These are phyloP conservation scores for Schlechtendalia chinensis DNA, from an alignment of 1,140 invertebrate genomes.

Conservation along the genomic window DNA sequence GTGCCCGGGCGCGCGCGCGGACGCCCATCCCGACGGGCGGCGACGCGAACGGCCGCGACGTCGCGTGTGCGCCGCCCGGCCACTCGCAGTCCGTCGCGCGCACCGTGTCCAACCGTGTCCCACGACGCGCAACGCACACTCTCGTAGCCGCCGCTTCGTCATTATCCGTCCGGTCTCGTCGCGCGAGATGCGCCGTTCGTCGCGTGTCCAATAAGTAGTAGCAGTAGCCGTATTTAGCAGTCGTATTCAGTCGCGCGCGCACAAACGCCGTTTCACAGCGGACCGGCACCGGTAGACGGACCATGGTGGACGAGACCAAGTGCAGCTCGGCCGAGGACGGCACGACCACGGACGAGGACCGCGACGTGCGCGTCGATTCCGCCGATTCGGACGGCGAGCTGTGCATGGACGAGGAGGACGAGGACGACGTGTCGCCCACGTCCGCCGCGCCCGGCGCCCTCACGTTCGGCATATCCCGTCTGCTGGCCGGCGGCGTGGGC, in stretches of 20 bases:
- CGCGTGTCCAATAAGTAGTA: too few relatives aligned
- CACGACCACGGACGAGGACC: slow-evolving; percentile 38
- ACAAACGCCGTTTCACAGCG: neutral
- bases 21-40: slow-evolving; percentile 24
- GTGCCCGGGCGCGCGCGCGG: neutral
- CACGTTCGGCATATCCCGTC: slow-evolving; percentile 61
- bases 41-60: neutral
- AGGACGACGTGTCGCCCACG: slow-evolving; percentile 54
- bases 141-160: neutral
- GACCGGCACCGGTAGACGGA: neutral
- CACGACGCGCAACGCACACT: neutral
- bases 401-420: slow-evolving; percentile 51
- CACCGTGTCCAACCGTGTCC: slow-evolving; percentile 27
- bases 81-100: slow-evolving; percentile 43
- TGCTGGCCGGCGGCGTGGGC: slow-evolving; percentile 56
- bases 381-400: slow-evolving; percentile 47
- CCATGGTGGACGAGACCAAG: slow-evolving; percentile 42
- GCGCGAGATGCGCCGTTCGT: neutral
- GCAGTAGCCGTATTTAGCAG: neutral
- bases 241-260: too few relatives aligned
- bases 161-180: neutral
- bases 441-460: slow-evolving; percentile 56
- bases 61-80: neutral
- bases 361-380: slow-evolving; percentile 42
- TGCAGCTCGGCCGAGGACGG: slow-evolving; percentile 40